These are phyloP conservation scores for Chelonoidis abingdonii DNA, from an alignment of 2,113 vertebrate genomes.

Conservation along the genomic window DNA sequence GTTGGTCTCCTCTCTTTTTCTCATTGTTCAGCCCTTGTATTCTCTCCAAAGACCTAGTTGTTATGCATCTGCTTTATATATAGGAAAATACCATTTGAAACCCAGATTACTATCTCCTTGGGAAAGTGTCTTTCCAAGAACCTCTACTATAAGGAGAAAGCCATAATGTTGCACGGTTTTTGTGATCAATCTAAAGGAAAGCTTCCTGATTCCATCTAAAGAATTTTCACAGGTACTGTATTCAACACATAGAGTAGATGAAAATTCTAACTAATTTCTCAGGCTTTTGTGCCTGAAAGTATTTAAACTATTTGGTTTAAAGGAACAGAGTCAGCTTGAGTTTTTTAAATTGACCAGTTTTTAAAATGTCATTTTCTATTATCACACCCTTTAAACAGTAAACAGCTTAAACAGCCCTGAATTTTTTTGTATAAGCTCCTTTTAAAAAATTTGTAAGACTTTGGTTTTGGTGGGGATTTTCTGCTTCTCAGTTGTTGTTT, in stretches of 20 bases:
- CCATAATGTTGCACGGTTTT: conserved; percentile 23
- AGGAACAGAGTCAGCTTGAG: not conserved
- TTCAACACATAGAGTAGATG: conserved; percentile 28
- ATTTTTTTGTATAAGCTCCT: not conserved
- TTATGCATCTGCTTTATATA: not conserved
- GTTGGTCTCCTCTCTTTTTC: not conserved
- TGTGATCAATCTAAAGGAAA: conserved; percentile 55
- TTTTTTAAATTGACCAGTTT: not conserved
- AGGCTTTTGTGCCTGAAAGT: conserved; percentile 43
- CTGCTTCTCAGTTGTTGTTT: not conserved
- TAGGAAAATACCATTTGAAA: not conserved
- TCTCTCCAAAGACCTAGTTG: conserved; percentile 7
- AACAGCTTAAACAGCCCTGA: not conserved
- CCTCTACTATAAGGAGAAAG: conserved; percentile 4
- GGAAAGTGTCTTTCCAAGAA: conserved; percentile 48
- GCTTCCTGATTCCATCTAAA: not conserved
- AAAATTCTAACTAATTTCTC: conserved; percentile 61
- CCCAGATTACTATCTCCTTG: conserved; percentile 33
- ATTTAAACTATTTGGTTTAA: conserved; percentile 18
- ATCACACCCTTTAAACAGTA: not conserved
- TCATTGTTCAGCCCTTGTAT: fast-evolving
- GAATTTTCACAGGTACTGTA: conserved; percentile 34
- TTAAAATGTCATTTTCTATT: not conserved
- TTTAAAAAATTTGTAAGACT: not conserved
- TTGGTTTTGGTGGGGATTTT: fast-evolving